These are phyloP conservation scores for Pachycephala philippinensis DNA, from an alignment of 2,113 vertebrate genomes.

Conservation along the genomic window DNA sequence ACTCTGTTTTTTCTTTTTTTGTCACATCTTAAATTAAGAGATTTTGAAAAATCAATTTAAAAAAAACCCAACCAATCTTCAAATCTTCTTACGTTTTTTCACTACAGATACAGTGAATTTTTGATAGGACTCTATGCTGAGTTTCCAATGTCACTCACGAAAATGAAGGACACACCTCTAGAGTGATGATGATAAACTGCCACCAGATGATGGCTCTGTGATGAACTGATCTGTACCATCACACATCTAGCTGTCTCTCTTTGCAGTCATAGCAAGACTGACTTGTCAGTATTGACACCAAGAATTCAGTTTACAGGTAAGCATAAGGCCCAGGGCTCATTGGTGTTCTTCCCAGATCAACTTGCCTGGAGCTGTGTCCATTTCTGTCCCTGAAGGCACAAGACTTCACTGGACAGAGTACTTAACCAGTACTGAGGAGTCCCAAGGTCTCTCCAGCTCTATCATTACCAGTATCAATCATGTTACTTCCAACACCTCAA, in stretches of 20 bases:
- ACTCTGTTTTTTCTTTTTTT: slow-evolving; percentile 16
- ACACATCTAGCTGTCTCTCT: not conserved
- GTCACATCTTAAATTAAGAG: not conserved
- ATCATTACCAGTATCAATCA: not conserved
- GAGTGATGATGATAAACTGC: not conserved
- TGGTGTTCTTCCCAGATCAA: not conserved
- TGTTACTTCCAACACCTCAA: not conserved
- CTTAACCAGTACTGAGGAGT: not conserved
- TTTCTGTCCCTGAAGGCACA: not conserved
- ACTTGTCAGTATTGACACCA: not conserved
- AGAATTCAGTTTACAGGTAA: not conserved
- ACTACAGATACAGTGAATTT: not conserved
- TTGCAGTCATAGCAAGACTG: not conserved
- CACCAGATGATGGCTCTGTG: not conserved
- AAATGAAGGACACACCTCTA: not conserved
- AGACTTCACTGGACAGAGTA: not conserved
- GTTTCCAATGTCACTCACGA: not conserved
- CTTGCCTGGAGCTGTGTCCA: not conserved
- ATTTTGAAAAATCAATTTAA: not conserved
- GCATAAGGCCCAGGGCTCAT: not conserved
- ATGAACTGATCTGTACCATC: not conserved
- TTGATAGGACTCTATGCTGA: not conserved
- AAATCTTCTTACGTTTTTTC: not conserved
- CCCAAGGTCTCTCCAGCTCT: not conserved
- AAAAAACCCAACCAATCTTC: not conserved